Percentiles rank a stretch among this genome's conserved stretches.
Evolutionary conservation across 2,113 vertebrate species (phyloP).

Genomic region (Scytalopus superciliaris): DNA sequence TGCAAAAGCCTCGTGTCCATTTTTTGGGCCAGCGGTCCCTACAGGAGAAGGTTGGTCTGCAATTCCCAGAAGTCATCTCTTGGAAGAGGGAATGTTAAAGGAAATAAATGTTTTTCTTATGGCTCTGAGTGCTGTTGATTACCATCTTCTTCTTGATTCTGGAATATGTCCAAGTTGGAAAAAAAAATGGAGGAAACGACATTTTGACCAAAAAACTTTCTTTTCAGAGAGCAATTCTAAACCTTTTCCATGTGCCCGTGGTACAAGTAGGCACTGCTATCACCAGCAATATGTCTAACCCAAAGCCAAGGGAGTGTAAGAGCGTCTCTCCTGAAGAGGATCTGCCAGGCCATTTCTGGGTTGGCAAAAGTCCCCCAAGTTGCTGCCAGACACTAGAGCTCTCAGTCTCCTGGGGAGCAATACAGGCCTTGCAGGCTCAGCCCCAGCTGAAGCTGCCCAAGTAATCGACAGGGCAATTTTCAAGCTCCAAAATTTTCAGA

Average conservation of each 20-base stretch:
- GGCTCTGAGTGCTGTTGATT: neutral
- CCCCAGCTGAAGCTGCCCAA: neutral
- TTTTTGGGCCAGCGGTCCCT: neutral
- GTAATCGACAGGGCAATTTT: neutral
- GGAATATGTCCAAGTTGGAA: neutral
- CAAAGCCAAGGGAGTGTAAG: neutral
- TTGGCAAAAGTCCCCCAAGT: neutral
- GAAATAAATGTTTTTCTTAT: neutral
- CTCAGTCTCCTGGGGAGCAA: neutral
- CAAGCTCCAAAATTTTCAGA: neutral
- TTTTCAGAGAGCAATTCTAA: neutral
- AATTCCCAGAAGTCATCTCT: neutral
- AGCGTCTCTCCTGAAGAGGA: neutral
- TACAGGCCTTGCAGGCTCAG: neutral
- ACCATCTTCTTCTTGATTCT: neutral
- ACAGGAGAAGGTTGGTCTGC: neutral
- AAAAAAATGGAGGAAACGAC: neutral
- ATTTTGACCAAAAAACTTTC: neutral
- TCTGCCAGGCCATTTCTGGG: neutral
- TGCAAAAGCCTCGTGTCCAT: neutral
- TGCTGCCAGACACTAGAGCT: neutral
- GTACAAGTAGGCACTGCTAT: neutral
- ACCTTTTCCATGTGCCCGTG: neutral
- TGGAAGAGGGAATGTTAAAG: neutral
- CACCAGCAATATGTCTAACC: rapidly evolving